These are phyloP conservation scores for Oedothorax gibbosus DNA, from an alignment of 1,140 invertebrate genomes.

Conservation along the genomic window DNA sequence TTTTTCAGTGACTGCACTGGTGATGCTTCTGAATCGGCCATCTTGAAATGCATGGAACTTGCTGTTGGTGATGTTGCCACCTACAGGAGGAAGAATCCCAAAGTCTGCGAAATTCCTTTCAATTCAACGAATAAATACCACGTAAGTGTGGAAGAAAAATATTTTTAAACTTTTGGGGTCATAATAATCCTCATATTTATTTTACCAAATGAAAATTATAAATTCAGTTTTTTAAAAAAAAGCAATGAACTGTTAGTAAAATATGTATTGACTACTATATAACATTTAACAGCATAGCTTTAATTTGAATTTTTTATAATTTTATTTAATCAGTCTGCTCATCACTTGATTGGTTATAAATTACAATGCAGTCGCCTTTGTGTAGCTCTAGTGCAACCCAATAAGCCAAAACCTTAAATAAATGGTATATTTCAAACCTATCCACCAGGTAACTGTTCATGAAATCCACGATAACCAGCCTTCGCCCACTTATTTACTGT, in stretches of 20 bases:
- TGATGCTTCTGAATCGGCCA: slow-evolving; percentile 68
- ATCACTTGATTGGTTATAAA: too few species aligned
- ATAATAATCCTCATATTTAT: background rate
- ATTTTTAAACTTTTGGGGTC: background rate
- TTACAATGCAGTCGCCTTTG: too few species aligned
- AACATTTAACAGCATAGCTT: too few species aligned
- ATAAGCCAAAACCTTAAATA: too few species aligned
- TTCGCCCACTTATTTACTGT: slow-evolving; percentile 61
- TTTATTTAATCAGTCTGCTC: too few species aligned
- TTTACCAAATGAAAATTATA: background rate
- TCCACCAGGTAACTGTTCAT: slow-evolving; percentile 66
- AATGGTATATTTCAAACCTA: too few species aligned
- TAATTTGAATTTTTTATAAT: too few species aligned
- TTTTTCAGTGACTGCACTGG: slow-evolving; percentile 65
- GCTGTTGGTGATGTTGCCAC: slow-evolving; percentile 63
- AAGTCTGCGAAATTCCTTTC: slow-evolving; percentile 69
- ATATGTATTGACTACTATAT: too few species aligned
- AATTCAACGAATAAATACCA: slow-evolving; percentile 74
- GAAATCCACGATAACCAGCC: slow-evolving; percentile 72
- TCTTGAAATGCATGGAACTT: slow-evolving; percentile 68
- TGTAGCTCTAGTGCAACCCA: too few species aligned
- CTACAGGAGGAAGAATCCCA: slow-evolving; percentile 64
- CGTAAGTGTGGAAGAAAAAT: slow-evolving; percentile 35
- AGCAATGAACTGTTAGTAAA: too few species aligned
- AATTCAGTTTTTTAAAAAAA: background rate